Evolutionary conservation across 2,797 vertebrate species (phyloP).

Genomic region (Paratrypauchen microcephalus): DNA sequence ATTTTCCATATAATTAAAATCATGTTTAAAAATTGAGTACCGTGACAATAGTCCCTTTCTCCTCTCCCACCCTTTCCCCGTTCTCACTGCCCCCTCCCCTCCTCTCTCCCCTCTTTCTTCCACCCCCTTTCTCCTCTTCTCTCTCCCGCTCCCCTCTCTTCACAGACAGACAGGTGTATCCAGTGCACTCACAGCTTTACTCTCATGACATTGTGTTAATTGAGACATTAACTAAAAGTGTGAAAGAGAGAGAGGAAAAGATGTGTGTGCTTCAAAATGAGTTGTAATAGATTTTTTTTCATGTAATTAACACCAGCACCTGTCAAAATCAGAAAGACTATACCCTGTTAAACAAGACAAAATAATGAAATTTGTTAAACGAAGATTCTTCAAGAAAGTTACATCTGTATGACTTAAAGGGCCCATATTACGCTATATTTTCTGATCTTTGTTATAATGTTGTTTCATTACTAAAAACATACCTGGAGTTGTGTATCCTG

Average conservation of each 20-base stretch:
- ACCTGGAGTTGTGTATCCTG: no score
- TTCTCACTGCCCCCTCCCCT: constrained; percentile 71
- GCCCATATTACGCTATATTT: no score
- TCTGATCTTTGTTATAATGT: no score
- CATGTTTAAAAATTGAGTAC: no score
- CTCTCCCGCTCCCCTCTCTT: constrained; percentile 47
- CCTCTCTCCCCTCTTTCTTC: constrained; percentile 43
- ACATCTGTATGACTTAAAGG: not conserved
- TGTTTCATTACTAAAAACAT: no score
- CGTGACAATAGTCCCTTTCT: constrained; percentile 40
- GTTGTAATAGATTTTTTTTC: not conserved
- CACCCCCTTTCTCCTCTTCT: constrained; percentile 29
- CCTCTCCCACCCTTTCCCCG: constrained; percentile 46
- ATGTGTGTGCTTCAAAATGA: constrained; percentile 14
- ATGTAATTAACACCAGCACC: constrained; percentile 13
- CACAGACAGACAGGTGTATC: constrained; percentile 58
- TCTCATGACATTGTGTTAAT: constrained; percentile 69
- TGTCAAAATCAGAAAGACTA: not conserved
- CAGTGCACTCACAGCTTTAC: constrained; percentile 44
- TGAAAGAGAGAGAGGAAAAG: constrained; percentile 15
- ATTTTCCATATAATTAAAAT: no score
- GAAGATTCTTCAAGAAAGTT: not conserved
- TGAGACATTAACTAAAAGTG: constrained; percentile 64
- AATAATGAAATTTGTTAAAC: not conserved
- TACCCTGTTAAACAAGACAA: not conserved